These are phyloP conservation scores for Mycteria americana DNA, from an alignment of 2,797 vertebrate genomes.

Conservation along the genomic window DNA sequence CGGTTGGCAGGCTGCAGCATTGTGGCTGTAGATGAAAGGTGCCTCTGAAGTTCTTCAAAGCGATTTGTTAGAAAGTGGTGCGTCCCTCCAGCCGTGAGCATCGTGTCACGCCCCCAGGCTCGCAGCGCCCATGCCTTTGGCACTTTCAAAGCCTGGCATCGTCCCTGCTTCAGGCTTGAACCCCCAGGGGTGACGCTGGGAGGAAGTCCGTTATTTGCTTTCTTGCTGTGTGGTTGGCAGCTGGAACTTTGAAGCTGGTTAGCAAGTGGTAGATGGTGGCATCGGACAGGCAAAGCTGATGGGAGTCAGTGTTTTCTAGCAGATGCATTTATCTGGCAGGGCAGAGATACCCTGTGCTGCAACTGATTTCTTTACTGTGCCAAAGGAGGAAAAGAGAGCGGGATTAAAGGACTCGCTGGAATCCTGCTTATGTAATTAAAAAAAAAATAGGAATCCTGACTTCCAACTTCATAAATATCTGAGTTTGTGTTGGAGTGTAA, in stretches of 20 bases:
- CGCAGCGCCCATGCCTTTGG: not conserved
- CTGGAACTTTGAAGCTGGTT: conserved; percentile 30
- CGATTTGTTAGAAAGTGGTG: not conserved
- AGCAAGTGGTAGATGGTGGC: conserved; percentile 23
- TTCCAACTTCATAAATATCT: conserved; percentile 52
- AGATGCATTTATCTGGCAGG: conserved; percentile 20
- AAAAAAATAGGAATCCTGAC: conserved; percentile 42
- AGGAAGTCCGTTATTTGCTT: conserved; percentile 7
- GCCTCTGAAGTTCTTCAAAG: not conserved
- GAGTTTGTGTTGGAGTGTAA: conserved; percentile 37
- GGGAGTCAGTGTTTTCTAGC: not conserved
- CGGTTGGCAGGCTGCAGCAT: not conserved
- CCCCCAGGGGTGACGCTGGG: not conserved
- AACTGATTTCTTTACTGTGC: not conserved
- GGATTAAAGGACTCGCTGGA: conserved; percentile 33
- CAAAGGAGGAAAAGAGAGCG: not conserved
- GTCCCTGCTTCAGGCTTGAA: not conserved
- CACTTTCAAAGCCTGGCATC: not conserved
- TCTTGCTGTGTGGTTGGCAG: conserved; percentile 11
- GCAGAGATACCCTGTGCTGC: not conserved
- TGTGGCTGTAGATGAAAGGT: not conserved
- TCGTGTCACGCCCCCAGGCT: not conserved
- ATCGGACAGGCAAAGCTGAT: conserved; percentile 36
- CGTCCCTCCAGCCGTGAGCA: not conserved
- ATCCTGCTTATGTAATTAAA: conserved; percentile 56